Evolutionary conservation across 2,113 vertebrate genomes (phyloP).

Genomic region (Sylvia atricapilla): DNA sequence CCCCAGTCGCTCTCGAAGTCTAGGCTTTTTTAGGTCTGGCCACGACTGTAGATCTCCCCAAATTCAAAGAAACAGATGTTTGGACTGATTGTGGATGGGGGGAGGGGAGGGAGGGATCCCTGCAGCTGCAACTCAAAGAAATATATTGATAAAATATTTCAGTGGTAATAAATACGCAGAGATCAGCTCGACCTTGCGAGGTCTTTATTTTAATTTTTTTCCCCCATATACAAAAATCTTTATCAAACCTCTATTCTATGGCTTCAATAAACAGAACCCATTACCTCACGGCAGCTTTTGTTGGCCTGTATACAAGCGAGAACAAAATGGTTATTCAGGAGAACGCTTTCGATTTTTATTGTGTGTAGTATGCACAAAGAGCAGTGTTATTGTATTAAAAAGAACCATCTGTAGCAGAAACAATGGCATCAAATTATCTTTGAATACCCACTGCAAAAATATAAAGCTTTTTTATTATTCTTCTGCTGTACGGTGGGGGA

Average conservation of each 20-base stretch:
- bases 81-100: slow-evolving; percentile 62
- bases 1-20: not conserved
- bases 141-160: slow-evolving; percentile 77
- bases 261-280: slow-evolving; percentile 98
- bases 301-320: slow-evolving; percentile 98
- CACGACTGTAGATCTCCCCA: slow-evolving; percentile 36
- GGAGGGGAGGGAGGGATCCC: slow-evolving; percentile 28
- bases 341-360: slow-evolving; percentile 99
- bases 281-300: slow-evolving; percentile 99
- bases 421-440: slow-evolving; percentile 99
- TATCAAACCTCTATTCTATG: slow-evolving; percentile 98
- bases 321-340: slow-evolving; percentile 99
- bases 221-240: slow-evolving; percentile 87
- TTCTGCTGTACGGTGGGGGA: slow-evolving; percentile 93
- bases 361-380: slow-evolving; percentile 99
- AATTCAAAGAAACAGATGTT: slow-evolving; percentile 75
- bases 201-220: slow-evolving; percentile 77
- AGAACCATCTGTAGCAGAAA: slow-evolving; percentile 99
- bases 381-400: slow-evolving; percentile 99
- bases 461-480: slow-evolving; percentile 95
- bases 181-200: slow-evolving; percentile 87
- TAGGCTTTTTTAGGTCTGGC: slow-evolving; percentile 24
- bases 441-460: slow-evolving; percentile 99
- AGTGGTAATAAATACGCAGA: slow-evolving; percentile 67
- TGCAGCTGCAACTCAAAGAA: slow-evolving; percentile 73